Evolutionary conservation across 2,113 vertebrate genomes (phyloP), one percentile per base, ranked within the genome.

Genomic region (Gavia stellata): DNA sequence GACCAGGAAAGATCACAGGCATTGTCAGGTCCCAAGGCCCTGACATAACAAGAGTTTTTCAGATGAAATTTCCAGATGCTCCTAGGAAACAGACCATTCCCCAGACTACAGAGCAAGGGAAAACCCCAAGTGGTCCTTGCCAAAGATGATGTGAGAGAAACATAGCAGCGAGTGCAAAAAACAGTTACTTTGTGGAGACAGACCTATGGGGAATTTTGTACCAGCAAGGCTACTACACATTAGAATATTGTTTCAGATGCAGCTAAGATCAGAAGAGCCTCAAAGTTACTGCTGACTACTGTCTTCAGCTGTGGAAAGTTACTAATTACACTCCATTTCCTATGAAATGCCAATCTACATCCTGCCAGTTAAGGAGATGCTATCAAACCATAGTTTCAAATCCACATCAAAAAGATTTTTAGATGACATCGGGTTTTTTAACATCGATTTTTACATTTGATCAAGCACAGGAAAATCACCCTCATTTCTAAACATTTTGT

Each of bases 331-430:
- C n/a, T 61, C 59, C 21, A 31, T 52, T 84, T 70, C 26, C 52
- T 42, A 10, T 1, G 52, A 90, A 84, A 70, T 2, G 63, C 15
- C 34, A 52, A 36, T 26, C 33, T 53, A 63, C 40, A 14, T 17
- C 55, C 56, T 79, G 33, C 16, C 50, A 78, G n/a, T 8, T 42
- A 50, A 61, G 49, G 26, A 65, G 17, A 49, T 90, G 49, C 44
- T 53, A 68, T 53, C 34, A 77, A 80, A 65, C 4, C 31, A 38
- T 52, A 17, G 40, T 21, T 53, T 68, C 62, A 47, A 63, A 70
- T 26, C 61, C 34, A 82, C 63, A 88, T 65, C 21, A 77, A 80
- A 91, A 86, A 81, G 67, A 78, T 81, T 92, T 90, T 62, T 4
- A 78, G 88, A 91, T 79, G 4, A 42, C 21, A 56, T 5, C 0